Percentiles rank a stretch among this genome's conserved stretches.
Conservation (phyloP, 2,113 vertebrate species). For the Cyphomyrus discorhynchus region DNA sequence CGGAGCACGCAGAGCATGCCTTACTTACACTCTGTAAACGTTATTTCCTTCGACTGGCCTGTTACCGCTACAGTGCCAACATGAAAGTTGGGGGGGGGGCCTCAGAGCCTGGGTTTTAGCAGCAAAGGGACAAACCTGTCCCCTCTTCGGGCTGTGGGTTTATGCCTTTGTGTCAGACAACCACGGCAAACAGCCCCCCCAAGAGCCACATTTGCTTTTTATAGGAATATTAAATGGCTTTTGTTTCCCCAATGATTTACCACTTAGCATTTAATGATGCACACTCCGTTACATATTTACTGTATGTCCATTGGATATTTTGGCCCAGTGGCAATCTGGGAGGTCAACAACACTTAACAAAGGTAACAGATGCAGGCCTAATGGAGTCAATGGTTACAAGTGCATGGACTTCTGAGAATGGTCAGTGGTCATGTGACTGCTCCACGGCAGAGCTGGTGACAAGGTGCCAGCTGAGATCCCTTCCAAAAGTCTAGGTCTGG, state of each 20-base stretch:
- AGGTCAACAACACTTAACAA: neutral
- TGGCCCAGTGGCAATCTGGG: neutral
- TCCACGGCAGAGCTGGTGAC: neutral
- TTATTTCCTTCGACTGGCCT: neutral
- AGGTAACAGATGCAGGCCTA: neutral
- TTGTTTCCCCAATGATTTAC: neutral
- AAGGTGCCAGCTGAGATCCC: neutral
- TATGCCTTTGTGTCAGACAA: neutral
- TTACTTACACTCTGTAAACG: neutral
- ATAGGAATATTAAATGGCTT: neutral
- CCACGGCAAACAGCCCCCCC: neutral
- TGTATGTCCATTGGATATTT: neutral
- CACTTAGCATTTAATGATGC: neutral
- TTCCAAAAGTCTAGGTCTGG: neutral
- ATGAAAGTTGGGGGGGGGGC: neutral
- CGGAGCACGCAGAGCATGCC: neutral
- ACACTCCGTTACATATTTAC: neutral
- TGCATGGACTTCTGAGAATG: neutral
- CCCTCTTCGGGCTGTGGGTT: neutral
- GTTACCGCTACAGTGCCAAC: neutral
- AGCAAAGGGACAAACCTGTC: neutral
- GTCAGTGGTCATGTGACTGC: neutral
- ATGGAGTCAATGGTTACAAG: neutral
- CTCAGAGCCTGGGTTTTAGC: neutral
- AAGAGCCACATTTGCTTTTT: neutral